Evolutionary conservation across 2,797 vertebrate genomes (phyloP), one percentile per base, ranked within the genome.

Genomic region (Synanceia verrucosa): DNA sequence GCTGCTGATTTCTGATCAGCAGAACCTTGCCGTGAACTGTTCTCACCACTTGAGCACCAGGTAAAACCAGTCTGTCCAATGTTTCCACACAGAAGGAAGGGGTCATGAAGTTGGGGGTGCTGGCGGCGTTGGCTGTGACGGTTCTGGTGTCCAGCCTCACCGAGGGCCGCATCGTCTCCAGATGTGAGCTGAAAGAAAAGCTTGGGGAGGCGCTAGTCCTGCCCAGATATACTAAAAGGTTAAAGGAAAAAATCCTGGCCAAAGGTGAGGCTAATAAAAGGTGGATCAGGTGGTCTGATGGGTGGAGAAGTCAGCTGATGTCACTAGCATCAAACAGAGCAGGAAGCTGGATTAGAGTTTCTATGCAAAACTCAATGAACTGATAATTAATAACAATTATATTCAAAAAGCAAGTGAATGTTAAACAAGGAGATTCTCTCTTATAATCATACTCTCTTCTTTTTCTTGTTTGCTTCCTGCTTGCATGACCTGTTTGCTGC

Each of bases 41-140:
- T 46, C 23, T 58, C 4, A 51, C 61, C 36, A 51, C 44, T 13
- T 52, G 60, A 72, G 33, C 28, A 6, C 12, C 24, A n/a, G 18
- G 29, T 8, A 3, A 33, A 36, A 46, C 2, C 19, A 51, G 10
- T 37, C 13, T 23, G 7, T 19, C 12, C n/a, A 3, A 16, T 33
- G 5, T 52, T 7, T 28, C 6, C 39, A 10, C 39, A 24, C 55
- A 71, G 21, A 58, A 26, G 34, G 5, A 2, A 66, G 18, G 2
- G 31, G n/a, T 64, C 28, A 82, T 85, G 76, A 87, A 66, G 67
- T 2, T 83, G 63, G 56, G 73, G 21, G 44, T 89, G 76, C 16
- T 90, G 62, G 23, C 67, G 5, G 43, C 52, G 9, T 14, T 89
- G 19, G 63, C 76, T 23, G 51, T 87, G 52, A 73, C 24, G 4